Evolutionary conservation across 2,797 vertebrate species (phyloP), one percentile per base, ranked within the genome.

Genomic region (Enteromius anoplus): DNA sequence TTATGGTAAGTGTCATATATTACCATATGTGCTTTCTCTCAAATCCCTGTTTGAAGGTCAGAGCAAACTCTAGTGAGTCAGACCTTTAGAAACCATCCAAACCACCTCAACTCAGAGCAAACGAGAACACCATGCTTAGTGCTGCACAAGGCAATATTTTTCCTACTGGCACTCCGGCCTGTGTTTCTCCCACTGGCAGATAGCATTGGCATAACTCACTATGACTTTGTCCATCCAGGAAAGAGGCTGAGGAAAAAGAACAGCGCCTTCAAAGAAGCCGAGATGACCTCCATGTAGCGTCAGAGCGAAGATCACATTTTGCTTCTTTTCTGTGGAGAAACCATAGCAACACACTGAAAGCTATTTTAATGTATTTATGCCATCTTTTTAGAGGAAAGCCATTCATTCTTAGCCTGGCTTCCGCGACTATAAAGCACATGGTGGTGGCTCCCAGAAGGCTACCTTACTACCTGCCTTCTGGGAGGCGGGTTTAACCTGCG

Each of bases 171-270:
- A 96, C 55, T 93, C 92, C 0, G 89, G 92, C 88, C 92, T 93
- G 86, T 90, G 95, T 86, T 92, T 96, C 90, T 97, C 95, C 97
- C 97, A 97, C 62, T 95, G 96, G 92, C 97, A 98, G 79, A 99
- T 92, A 88, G 96, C 95, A 17, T 98, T 91, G n/a, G 95, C 89
- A 68, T 98, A 99, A 91, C 96, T 93, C 19, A 98, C 93, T 53
- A 99, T 95, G n/a, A 98, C 93, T 92, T 97, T 98, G 93, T 99
- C 98, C 95, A 99, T 98, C 98, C 98, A 99, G 47, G 97, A 98
- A 78, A 99, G 95, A 8, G 97, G 96, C 73, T 97, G 95, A 0
- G 98, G 97, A 85, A 99, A 95, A 1, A 99, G 94, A 85, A 98
- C 94, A 0, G 96, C 95, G 0, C 98, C 98, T 90, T 99, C 98